A percentile compares a stretch with the other conserved stretches of the same genome.
These are phyloP conservation scores for Cirrhinus mrigala DNA, from an alignment of 2,797 vertebrate species.

Conservation along the genomic window DNA sequence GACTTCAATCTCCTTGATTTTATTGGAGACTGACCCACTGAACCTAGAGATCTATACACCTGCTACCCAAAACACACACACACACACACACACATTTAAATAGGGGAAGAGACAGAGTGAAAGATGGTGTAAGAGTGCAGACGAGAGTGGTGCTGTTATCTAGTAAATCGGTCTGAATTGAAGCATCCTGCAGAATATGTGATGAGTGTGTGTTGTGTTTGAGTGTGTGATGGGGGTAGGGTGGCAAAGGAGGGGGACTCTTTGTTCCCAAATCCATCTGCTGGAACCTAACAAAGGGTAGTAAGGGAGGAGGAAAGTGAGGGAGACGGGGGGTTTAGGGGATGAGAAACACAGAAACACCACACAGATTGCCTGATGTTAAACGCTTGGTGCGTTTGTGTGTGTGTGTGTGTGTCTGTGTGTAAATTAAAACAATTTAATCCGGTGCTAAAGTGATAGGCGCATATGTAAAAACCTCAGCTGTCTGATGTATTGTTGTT, in stretches of 20 bases:
- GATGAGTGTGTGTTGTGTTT: slow-evolving; percentile 70
- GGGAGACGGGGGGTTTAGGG: slow-evolving; percentile 44
- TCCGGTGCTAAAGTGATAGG: slow-evolving; percentile 12
- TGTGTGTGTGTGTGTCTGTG: slow-evolving; percentile 21
- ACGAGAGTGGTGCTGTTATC: slow-evolving; percentile 82
- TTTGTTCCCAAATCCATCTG: slow-evolving; percentile 92
- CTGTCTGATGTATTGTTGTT: slow-evolving; percentile 20
- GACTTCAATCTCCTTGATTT: slow-evolving; percentile 93
- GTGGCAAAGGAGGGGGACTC: slow-evolving; percentile 66
- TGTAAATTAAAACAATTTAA: slow-evolving; percentile 36
- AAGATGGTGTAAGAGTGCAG: slow-evolving; percentile 75
- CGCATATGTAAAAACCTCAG: background rate
- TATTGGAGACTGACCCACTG: slow-evolving; percentile 74
- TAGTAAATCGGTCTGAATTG: slow-evolving; percentile 83
- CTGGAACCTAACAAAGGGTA: slow-evolving; percentile 86
- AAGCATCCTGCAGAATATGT: slow-evolving; percentile 80
- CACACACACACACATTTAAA: slow-evolving; percentile 44
- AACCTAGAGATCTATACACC: slow-evolving; percentile 62
- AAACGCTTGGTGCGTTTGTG: slow-evolving; percentile 23
- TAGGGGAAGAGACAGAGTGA: slow-evolving; percentile 62
- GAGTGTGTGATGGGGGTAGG: slow-evolving; percentile 68
- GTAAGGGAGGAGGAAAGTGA: slow-evolving; percentile 67
- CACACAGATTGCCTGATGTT: slow-evolving; percentile 48
- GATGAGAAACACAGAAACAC: slow-evolving; percentile 54
- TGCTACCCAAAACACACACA: slow-evolving; percentile 57